Evolutionary conservation across 2,113 vertebrate species (phyloP), one percentile per base, ranked within the genome.

Genomic region (Felis chaus): DNA sequence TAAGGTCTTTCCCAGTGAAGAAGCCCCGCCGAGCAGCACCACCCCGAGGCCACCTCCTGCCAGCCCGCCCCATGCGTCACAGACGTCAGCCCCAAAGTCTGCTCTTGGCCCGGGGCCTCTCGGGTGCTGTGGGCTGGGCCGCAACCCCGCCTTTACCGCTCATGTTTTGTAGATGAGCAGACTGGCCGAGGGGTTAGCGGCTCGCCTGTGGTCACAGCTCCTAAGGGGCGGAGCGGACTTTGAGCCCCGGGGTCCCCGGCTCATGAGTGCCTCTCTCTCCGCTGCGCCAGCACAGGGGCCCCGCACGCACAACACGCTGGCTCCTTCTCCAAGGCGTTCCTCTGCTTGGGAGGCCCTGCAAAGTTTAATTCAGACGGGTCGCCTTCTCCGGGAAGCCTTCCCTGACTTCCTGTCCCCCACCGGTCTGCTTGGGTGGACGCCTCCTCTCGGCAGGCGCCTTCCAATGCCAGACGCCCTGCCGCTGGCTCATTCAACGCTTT

Each of bases 401-500:
- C 73, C 13, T 48, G 78, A 61, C 55, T 57, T 41, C 65, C 61
- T 16, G 0, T 1, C 36, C 21, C 27, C 74, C 33, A 27, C 36
- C 21, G 11, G 23, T 48, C 55, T 31, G 3, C 55, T 16, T 5
- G n/a, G 36, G 53, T 2, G 65, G 68, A 1, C 0, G 29, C 18
- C 14, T 5, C 2, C 5, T 61, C 36, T 27, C 18, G 73, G 27
- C 83, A 48, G 33, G 57, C 36, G 68, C 6, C 55, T 39, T 39
- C 85, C 57, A 7, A 2, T 4, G 63, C 18, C 68, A 87, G 41
- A 33, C 3, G 21, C 3, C 45, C n/a, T 48, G 29, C 6, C 1
- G 0, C 8, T 33, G 63, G 14, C 23, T 82, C 61, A 1, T 7
- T 4, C 0, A 0, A 18, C 12, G 21, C 36, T 1, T 21, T 11